These are phyloP conservation scores for Tetheella fluctuosa DNA, from an alignment of 2,888 invertebrate genomes.

Conservation along the genomic window DNA sequence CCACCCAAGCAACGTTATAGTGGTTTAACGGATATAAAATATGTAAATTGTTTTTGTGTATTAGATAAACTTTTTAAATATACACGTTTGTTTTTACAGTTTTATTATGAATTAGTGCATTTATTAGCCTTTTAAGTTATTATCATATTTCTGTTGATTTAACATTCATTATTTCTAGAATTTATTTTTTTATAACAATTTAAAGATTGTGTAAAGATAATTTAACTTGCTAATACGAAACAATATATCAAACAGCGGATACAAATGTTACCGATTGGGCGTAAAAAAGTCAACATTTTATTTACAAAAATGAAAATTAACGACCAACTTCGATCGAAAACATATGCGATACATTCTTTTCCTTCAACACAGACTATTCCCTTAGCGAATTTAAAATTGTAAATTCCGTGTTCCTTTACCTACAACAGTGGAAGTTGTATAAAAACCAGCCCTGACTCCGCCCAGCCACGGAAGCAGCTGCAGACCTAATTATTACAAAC, in stretches of 20 bases:
- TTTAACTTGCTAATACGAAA: neutral
- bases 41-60: constrained; percentile 16
- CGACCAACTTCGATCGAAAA: constrained; percentile 59
- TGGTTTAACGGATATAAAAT: constrained; percentile 44
- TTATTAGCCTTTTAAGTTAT: constrained; percentile 7
- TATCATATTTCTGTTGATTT: neutral
- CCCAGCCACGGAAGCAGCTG: constrained; percentile 82
- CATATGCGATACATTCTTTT: constrained; percentile 78
- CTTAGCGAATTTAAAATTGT: constrained; percentile 81
- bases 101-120: constrained; percentile 11
- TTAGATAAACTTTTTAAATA: constrained; percentile 3
- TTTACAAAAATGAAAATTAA: constrained; percentile 32
- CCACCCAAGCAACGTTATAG: constrained; percentile 72
- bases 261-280: neutral
- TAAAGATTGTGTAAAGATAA: neutral
- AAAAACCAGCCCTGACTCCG: constrained; percentile 69
- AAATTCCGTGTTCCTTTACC: constrained; percentile 71
- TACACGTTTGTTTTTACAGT: constrained; percentile 14
- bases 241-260: constrained; percentile 5
- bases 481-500: constrained; percentile 78
- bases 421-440: constrained; percentile 74
- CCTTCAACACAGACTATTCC: constrained; percentile 69
- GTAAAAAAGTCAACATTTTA: constrained; percentile 3
- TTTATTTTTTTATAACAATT: neutral
- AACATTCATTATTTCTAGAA: neutral